Percentiles rank a stretch among this genome's conserved stretches.
phyloP scores from a whole-genome alignment of 1,140 invertebrate species.

The Drosophila truncata region DNA sequence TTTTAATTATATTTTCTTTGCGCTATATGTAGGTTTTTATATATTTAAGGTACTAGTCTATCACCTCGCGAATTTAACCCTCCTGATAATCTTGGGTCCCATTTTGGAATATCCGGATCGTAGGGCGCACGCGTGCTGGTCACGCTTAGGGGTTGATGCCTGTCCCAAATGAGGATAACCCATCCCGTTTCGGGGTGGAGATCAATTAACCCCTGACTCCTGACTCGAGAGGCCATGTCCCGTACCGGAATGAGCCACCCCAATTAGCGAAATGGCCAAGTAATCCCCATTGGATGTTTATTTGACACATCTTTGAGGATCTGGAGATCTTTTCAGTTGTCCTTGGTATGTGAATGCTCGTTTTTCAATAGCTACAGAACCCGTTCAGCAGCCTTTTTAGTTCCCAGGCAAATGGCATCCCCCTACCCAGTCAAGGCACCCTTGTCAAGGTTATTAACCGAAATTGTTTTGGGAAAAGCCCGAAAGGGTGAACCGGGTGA shows the following conservation, averaged over 20 bases:
- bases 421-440: constrained; percentile 42
- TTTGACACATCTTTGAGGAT: background rate
- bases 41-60: too few relatives aligned
- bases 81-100: constrained; percentile 36
- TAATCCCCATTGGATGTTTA: background rate
- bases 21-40: too few relatives aligned
- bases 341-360: background rate
- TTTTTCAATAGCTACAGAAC: constrained; percentile 29
- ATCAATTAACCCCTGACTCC: constrained; percentile 76
- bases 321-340: constrained; percentile 2
- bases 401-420: constrained; percentile 62
- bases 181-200: constrained; percentile 36
- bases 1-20: too few relatives aligned
- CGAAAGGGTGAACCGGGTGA: constrained; percentile 64
- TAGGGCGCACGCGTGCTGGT: constrained; percentile 65
- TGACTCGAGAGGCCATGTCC: constrained; percentile 42
- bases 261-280: constrained; percentile 34
- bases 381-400: constrained; percentile 66
- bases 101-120: constrained; percentile 60
- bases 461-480: constrained; percentile 65
- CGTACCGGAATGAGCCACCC: constrained; percentile 48
- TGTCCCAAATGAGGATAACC: constrained; percentile 60
- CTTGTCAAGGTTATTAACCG: constrained; percentile 66
- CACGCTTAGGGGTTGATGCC: constrained; percentile 66
- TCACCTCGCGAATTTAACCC: background rate